These are phyloP conservation scores for Epirrita christyi DNA, from an alignment of 2,888 invertebrate species.

Conservation along the genomic window DNA sequence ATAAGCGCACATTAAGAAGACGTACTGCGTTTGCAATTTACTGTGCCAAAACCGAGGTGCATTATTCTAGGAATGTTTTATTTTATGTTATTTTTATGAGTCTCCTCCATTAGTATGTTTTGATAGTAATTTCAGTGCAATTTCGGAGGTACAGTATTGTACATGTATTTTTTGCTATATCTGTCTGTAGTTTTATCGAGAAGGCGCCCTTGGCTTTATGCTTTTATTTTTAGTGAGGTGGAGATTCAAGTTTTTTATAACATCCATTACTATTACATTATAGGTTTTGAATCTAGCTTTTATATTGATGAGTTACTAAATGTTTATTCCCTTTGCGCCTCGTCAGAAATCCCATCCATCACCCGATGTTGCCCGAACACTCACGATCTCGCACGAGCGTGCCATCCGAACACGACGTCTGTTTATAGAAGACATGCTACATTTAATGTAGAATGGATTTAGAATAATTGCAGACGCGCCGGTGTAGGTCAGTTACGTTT, in stretches of 20 bases:
- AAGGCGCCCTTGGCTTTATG: background rate
- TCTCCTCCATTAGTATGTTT: slow-evolving; percentile 39
- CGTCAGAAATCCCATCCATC: slow-evolving; percentile 3
- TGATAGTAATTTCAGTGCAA: slow-evolving; percentile 18
- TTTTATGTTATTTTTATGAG: slow-evolving; percentile 48
- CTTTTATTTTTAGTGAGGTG: background rate
- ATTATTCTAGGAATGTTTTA: slow-evolving; percentile 42
- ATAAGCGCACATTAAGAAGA: background rate
- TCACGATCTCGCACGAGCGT: slow-evolving; percentile 44
- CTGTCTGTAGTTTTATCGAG: background rate
- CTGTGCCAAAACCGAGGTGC: slow-evolving; percentile 11
- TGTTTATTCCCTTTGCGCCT: slow-evolving; percentile 20
- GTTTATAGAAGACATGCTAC: slow-evolving; percentile 47
- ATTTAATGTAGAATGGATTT: slow-evolving; percentile 52
- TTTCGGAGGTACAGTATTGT: slow-evolving; percentile 5
- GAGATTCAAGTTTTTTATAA: background rate
- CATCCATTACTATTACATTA: no score
- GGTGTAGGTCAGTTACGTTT: slow-evolving; percentile 4
- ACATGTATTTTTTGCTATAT: background rate
- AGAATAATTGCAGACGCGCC: slow-evolving; percentile 41
- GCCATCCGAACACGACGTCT: slow-evolving; percentile 40
- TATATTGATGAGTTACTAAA: background rate
- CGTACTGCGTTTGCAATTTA: slow-evolving; percentile 3
- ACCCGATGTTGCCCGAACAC: slow-evolving; percentile 29
- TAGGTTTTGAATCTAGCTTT: slow-evolving; percentile 2